A percentile compares a stretch with the other conserved stretches of the same genome.
These are phyloP conservation scores for Scaptomyza parva DNA, from an alignment of 2,888 invertebrate genomes.

Conservation along the genomic window DNA sequence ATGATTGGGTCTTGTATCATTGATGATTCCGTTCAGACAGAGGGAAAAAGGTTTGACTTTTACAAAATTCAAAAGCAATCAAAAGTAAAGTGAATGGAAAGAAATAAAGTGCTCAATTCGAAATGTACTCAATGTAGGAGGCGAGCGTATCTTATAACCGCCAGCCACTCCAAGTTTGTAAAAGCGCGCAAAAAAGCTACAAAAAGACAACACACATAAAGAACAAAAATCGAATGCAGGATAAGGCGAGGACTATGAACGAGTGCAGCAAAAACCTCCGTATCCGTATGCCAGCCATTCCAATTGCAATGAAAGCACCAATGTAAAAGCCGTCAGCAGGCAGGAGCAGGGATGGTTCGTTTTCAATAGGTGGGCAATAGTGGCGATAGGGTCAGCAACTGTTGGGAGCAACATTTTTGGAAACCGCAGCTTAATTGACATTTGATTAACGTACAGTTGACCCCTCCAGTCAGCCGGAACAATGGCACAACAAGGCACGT, in stretches of 20 bases:
- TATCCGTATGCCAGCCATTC: conserved; percentile 12
- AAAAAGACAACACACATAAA: conserved; percentile 14
- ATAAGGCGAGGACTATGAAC: conserved; percentile 16
- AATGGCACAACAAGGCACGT: conserved; percentile 38
- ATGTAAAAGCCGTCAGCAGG: conserved; percentile 17
- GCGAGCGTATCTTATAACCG: conserved; percentile 28
- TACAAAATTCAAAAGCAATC: conserved; percentile 26
- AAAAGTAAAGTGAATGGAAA: conserved; percentile 24
- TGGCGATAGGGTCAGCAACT: conserved; percentile 2
- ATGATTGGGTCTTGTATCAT: background rate
- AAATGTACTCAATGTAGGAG: conserved; percentile 3
- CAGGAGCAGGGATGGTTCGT: conserved; percentile 12
- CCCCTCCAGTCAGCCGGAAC: background rate
- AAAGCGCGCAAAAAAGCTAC: conserved; percentile 31
- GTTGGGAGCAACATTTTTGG: conserved; percentile 46
- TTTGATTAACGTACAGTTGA: conserved; percentile 67
- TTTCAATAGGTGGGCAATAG: background rate
- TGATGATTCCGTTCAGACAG: background rate
- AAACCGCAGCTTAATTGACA: conserved; percentile 72
- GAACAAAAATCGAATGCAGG: conserved; percentile 62
- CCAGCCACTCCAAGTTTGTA: conserved; percentile 33
- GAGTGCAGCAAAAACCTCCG: conserved; percentile 9
- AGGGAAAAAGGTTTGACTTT: conserved; percentile 11
- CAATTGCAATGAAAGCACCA: conserved; percentile 31
- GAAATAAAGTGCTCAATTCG: conserved; percentile 28